Conservation (phyloP, 92 coral and sea anemone genomes). For the Scolanthus callimorphus region DNA sequence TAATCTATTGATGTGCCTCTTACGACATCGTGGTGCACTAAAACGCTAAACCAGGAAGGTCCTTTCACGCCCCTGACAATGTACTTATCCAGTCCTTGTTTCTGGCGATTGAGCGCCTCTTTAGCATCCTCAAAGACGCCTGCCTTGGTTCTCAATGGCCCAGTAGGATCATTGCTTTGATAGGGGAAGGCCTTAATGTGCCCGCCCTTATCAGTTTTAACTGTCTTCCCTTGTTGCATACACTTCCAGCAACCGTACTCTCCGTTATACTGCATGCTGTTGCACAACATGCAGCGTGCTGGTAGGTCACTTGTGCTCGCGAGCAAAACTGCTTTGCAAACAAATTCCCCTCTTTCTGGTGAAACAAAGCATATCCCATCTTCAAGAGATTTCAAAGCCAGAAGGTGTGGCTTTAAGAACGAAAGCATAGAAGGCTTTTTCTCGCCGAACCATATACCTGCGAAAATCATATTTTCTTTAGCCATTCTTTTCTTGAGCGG, state of each 20-base stretch:
- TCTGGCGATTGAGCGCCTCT: slow-evolving; percentile 11
- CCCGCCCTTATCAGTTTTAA: slow-evolving; percentile 23
- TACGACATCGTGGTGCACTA: slow-evolving; percentile 36
- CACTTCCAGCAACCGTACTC: slow-evolving; percentile 67
- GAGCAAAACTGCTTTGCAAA: slow-evolving; percentile 32
- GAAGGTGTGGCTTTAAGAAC: slow-evolving; percentile 35
- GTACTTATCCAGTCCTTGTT: neutral
- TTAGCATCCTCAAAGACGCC: slow-evolving; percentile 10
- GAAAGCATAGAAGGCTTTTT: slow-evolving; percentile 63
- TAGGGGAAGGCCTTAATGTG: slow-evolving; percentile 16
- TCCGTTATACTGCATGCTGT: slow-evolving; percentile 65
- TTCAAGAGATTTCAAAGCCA: slow-evolving; percentile 40
- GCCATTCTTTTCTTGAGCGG: slow-evolving; percentile 42
- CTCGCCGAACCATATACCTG: slow-evolving; percentile 74
- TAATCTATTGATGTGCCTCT: slow-evolving; percentile 52
- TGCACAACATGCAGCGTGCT: slow-evolving; percentile 60
- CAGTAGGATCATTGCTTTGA: slow-evolving; percentile 48
- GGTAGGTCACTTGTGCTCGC: slow-evolving; percentile 53
- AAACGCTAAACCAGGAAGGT: slow-evolving; percentile 52
- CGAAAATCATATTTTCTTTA: slow-evolving; percentile 60
- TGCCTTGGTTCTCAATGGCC: slow-evolving; percentile 39
- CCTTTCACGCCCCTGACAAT: slow-evolving; percentile 45
- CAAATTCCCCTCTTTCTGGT: slow-evolving; percentile 35
- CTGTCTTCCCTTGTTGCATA: slow-evolving; percentile 53
- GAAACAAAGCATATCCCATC: slow-evolving; percentile 44